A percentile compares a stretch with the other conserved stretches of the same genome.
Conservation (phyloP, 2,113 vertebrate genomes). For the Aldabrachelys gigantea region DNA sequence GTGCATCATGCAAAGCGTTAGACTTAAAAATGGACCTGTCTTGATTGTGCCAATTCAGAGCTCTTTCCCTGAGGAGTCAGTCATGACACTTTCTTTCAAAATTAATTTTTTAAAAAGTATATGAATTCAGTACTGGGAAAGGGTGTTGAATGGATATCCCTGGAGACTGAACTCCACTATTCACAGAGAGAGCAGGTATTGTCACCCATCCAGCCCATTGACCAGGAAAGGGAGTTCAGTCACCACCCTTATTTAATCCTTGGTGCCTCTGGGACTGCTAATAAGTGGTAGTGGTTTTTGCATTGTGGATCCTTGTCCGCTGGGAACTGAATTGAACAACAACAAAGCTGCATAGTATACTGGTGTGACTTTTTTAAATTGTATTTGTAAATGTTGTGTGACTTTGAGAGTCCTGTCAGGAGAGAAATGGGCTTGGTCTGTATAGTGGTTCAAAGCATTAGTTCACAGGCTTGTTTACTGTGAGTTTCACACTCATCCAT, state of each 20-base stretch:
- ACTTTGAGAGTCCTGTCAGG: neutral
- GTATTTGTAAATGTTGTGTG: neutral
- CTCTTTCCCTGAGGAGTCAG: neutral
- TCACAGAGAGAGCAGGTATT: neutral
- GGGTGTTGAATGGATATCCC: neutral
- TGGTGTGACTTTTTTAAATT: neutral
- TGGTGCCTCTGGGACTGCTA: neutral
- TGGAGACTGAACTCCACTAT: neutral
- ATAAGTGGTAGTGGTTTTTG: neutral
- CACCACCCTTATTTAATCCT: neutral
- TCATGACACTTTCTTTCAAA: neutral
- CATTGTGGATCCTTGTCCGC: neutral
- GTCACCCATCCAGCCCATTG: neutral
- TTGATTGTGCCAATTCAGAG: neutral
- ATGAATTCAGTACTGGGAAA: neutral
- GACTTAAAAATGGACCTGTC: neutral
- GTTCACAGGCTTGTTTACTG: neutral
- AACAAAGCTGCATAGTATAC: neutral
- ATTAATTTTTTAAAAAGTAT: neutral
- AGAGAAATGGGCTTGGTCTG: accelerated
- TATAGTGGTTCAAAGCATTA: neutral
- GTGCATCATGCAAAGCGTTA: neutral
- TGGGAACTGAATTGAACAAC: neutral
- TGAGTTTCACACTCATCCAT: neutral
- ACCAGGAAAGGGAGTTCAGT: neutral